Evolutionary conservation across 2,888 invertebrate species (phyloP), one percentile per base, ranked within the genome.

Genomic region (Ennomos quercinarius): DNA sequence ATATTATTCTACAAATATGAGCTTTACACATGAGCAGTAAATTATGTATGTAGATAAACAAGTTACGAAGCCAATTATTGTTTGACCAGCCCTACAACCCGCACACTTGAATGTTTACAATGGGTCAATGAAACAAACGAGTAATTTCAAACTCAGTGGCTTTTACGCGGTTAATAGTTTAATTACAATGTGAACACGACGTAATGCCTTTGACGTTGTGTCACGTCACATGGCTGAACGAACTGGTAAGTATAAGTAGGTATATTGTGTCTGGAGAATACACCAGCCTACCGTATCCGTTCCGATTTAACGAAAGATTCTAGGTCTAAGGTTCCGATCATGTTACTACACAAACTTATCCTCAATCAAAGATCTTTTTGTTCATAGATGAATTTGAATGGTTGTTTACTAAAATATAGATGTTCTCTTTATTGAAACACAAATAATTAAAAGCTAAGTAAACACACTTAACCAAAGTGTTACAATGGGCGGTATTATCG

Each of bases 101-200:
- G 50, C 55, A 58, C 55, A 58, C 57, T 41, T 46, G 35, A 45
- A 17, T 64, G 51, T 54, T 54, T 63, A 53, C 63, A 57, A 48
- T 48, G 42, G 54, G 54, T 57, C 57, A 67, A 63, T 61, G 62
- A 49, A 45, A 51, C 51, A 48, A 61, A 43, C 51, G 48, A 44
- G 57, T 64, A 61, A 58, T 61, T 64, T 56, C 55, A 56, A 64
- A 61, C 56, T 44, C 50, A 55, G 55, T 43, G 48, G 51, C 45
- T 46, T 50, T 38, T 52, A 34, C 45, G 37, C 41, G 37, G 44
- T 54, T 54, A 53, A 48, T 48, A 58, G 58, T 58, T 48, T 44
- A 49, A 54, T 54, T 53, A 54, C 45, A n/a, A 45, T 8, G 34
- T 40, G 17, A 51, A 52, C 57, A 47, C 52, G 44, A 44, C 41